A percentile compares a stretch with the other conserved stretches of the same genome.
These are phyloP conservation scores for Thunnus thynnus DNA, from an alignment of 2,113 vertebrate genomes.

Conservation along the genomic window DNA sequence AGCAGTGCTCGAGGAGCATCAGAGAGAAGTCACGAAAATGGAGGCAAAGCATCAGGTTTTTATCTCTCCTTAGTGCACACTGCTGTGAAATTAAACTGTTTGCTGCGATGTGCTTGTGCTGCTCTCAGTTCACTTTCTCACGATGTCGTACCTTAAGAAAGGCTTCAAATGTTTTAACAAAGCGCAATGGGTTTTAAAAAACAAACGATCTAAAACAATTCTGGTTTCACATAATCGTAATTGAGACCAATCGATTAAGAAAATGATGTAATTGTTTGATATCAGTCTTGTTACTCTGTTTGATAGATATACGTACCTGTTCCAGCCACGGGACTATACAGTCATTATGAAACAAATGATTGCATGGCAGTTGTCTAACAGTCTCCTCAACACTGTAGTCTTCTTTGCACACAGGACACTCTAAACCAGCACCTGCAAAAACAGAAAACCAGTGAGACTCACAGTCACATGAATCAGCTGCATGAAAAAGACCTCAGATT, in stretches of 20 bases:
- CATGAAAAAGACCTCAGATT: neutral
- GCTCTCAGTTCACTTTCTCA: neutral
- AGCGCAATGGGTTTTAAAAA: neutral
- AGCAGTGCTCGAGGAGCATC: neutral
- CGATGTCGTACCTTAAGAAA: neutral
- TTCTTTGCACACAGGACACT: constrained; percentile 99
- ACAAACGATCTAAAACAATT: neutral
- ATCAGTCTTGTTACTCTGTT: neutral
- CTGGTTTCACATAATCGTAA: neutral
- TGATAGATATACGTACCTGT: constrained; percentile 87
- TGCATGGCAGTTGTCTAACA: constrained; percentile 96
- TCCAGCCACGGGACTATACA: constrained; percentile 99
- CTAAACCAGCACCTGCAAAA: constrained; percentile 90
- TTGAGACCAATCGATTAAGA: neutral
- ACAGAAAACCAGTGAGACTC: constrained; percentile 12
- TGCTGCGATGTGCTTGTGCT: neutral
- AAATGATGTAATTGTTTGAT: neutral
- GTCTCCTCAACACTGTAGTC: constrained; percentile 92
- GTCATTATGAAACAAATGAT: constrained; percentile 96
- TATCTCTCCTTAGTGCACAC: too few relatives aligned
- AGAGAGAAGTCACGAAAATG: neutral
- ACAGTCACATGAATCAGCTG: constrained; percentile 9
- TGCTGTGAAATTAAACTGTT: neutral
- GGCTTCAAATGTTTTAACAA: neutral
- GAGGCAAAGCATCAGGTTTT: too few relatives aligned